Evolutionary conservation across 2,113 vertebrate genomes (phyloP).

Genomic region (Ovis canadensis): DNA sequence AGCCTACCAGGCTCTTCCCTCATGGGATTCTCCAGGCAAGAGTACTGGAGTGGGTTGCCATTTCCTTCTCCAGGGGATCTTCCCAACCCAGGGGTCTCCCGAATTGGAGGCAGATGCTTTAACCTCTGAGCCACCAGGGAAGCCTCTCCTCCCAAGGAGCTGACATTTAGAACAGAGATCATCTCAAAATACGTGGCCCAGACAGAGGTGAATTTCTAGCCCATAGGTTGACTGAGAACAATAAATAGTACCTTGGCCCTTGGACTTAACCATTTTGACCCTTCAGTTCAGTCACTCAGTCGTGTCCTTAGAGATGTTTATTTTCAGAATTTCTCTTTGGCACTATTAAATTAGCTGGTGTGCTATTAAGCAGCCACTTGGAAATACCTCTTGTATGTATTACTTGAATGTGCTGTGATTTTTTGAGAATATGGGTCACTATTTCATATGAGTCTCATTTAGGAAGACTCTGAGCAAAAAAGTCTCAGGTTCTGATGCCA

Average conservation of each 20-base stretch:
- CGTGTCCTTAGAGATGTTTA: background rate
- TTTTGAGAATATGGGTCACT: background rate
- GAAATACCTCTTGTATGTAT: background rate
- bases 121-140: too few relatives aligned
- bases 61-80: too few relatives aligned
- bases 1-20: too few relatives aligned
- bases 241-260: background rate
- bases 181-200: background rate
- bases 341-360: background rate
- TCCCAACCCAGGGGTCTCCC: too few relatives aligned
- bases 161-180: background rate
- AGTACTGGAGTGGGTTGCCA: too few relatives aligned
- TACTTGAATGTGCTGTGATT: background rate
- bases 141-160: background rate
- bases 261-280: background rate
- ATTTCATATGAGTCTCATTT: background rate
- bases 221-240: background rate
- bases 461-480: background rate
- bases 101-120: too few relatives aligned
- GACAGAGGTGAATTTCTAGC: background rate
- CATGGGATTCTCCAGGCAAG: too few relatives aligned
- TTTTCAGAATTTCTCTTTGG: background rate
- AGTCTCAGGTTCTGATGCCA: background rate
- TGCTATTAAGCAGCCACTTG: background rate
- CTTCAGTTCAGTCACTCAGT: too few relatives aligned